Percentiles rank a stretch among this genome's conserved stretches.
Evolutionary conservation across 2,797 vertebrate species (phyloP).

Genomic region (Rhynchotus rufescens): DNA sequence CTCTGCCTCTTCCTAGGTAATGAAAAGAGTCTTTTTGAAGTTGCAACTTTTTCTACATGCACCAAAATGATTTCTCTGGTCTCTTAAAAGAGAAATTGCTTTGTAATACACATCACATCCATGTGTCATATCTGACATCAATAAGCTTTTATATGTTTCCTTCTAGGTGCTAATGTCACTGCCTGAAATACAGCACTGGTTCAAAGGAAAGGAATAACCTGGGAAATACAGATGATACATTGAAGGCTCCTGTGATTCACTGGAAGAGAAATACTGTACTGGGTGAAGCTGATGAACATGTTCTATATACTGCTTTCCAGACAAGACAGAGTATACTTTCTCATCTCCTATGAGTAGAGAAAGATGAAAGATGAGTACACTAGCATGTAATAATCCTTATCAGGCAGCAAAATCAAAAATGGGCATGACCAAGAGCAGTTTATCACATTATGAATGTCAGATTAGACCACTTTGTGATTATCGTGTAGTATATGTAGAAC

Average conservation of each 20-base stretch:
- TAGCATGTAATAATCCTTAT: not conserved
- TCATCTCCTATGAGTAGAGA: not conserved
- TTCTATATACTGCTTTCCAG: not conserved
- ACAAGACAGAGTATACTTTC: not conserved
- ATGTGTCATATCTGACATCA: not conserved
- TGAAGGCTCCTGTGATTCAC: not conserved
- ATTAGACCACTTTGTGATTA: not conserved
- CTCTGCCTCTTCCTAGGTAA: conserved; percentile 40
- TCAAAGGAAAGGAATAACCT: not conserved
- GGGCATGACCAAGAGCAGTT: not conserved
- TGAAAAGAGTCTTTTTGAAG: conserved; percentile 20
- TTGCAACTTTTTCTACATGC: not conserved
- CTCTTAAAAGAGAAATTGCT: conserved; percentile 6
- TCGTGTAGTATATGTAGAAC: not conserved
- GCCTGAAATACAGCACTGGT: not conserved
- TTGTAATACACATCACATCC: not conserved
- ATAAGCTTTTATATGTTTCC: not conserved
- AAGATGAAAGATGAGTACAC: not conserved
- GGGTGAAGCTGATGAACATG: not conserved
- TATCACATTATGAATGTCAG: not conserved
- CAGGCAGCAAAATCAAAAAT: not conserved
- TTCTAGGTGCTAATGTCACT: not conserved
- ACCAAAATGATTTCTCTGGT: not conserved
- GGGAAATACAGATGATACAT: not conserved
- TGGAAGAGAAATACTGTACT: not conserved